Conservation (phyloP, 2,797 vertebrate species). For the Anas flavirostris region DNA sequence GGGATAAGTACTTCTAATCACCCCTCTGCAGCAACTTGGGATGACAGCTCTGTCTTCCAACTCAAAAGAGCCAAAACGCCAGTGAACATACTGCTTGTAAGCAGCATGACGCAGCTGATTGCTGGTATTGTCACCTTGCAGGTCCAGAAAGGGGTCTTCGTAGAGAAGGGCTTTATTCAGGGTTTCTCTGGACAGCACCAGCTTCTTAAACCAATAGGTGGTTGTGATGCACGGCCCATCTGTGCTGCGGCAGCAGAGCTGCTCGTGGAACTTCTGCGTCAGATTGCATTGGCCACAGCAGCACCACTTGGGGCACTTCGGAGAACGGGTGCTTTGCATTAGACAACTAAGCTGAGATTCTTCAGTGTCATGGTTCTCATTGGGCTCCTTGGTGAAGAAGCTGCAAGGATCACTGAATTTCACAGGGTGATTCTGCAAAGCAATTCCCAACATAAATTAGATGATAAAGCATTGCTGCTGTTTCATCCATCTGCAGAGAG, state of each 20-base stretch:
- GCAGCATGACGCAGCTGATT: constrained; percentile 77
- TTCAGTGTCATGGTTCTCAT: neutral
- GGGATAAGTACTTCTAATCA: constrained; percentile 78
- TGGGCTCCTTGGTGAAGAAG: neutral
- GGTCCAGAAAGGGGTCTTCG: constrained; percentile 77
- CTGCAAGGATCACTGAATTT: constrained; percentile 16
- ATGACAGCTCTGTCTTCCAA: constrained; percentile 73
- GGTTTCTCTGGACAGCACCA: constrained; percentile 72
- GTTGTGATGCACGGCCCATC: constrained; percentile 77
- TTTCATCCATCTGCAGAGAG: neutral
- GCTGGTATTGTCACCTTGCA: neutral
- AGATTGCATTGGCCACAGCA: constrained; percentile 71
- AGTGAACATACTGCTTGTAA: constrained; percentile 81
- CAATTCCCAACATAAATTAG: neutral
- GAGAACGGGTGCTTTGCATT: fast-evolving
- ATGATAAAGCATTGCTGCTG: neutral
- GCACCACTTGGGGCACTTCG: constrained; percentile 76
- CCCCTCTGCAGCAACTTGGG: constrained; percentile 85
- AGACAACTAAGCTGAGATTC: neutral
- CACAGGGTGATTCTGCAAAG: constrained; percentile 63
- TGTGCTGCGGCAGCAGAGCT: constrained; percentile 82
- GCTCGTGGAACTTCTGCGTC: constrained; percentile 60
- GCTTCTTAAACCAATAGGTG: constrained; percentile 73
- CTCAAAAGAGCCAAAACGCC: constrained; percentile 80
- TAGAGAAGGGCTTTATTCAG: constrained; percentile 82